Evolutionary conservation across 2,113 vertebrate genomes (phyloP), one percentile per base, ranked within the genome.

Genomic region (Echinops telfairi): DNA sequence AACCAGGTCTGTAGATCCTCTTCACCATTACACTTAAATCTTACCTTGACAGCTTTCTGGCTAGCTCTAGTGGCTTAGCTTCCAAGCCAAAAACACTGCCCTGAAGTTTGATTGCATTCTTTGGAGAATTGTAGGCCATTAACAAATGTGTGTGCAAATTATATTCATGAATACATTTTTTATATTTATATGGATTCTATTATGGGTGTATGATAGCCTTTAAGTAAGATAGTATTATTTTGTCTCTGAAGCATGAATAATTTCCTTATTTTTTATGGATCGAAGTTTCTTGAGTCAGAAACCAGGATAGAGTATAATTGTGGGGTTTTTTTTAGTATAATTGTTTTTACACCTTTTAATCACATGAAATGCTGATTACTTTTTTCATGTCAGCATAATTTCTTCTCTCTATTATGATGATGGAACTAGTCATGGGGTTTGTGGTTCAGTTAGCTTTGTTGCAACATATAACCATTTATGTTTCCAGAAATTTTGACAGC

Each of bases 31-130:
- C 76, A 58, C 79, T 84, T 70, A 53, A 31, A 64, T 93, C 88
- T 94, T n/a, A 71, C 75, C 68, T 36, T 93, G 84, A 47, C 73
- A 91, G 64, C 70, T 92, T 96, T 92, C 91, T 66, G 92, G 92
- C 75, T 31, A 1, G 43, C 20, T 4, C 16, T 22, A 47, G 4
- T 6, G 57, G 14, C 86, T 80, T 40, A 64, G 78, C 53, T 90
- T 76, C 73, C 53, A 92, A 1, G 31, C 86, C 38, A 89, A 36
- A 29, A 31, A 31, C 2, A 29, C 29, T 68, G 27, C 29, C 66
- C 29, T 68, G 66, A 68, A 31, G 66, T 68, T 25, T 38, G 47
- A 68, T n/a, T 75, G 22, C 22, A 66, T 81, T 57, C 71, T 81
- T 43, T 84, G 73, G 40, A n/a, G 47, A 40, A 33, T 64, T 77